Evolutionary conservation across 2,113 vertebrate species (phyloP).

Genomic region (Osmerus mordax): DNA sequence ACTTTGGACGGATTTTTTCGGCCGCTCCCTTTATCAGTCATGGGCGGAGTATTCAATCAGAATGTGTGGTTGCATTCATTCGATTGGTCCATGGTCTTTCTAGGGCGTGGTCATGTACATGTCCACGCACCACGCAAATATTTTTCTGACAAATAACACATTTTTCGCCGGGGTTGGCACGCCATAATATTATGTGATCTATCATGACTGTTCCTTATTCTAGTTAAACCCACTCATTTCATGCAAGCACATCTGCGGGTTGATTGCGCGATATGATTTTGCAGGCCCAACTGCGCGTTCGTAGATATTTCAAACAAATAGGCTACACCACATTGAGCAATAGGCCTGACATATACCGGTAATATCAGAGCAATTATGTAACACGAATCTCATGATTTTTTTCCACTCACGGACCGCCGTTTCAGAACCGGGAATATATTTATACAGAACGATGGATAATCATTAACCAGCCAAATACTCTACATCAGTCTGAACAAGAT

Average conservation of each 20-base stretch:
- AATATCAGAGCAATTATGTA: conserved; percentile 29
- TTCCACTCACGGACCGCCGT: conserved; percentile 11
- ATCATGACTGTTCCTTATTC: background rate
- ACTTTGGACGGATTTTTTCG: too few species aligned
- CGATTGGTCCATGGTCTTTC: conserved; percentile 31
- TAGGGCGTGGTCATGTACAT: conserved; percentile 22
- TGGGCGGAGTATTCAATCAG: conserved; percentile 30
- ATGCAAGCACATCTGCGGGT: background rate
- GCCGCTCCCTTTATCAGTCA: background rate
- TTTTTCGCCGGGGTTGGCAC: conserved; percentile 1
- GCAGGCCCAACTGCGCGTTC: background rate
- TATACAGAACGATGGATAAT: conserved; percentile 31
- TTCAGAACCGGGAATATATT: conserved; percentile 8
- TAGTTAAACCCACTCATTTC: background rate
- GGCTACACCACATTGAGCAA: background rate
- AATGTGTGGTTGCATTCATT: conserved; percentile 1
- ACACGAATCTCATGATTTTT: conserved; percentile 16
- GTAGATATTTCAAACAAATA: conserved; percentile 1
- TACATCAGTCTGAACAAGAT: conserved; percentile 12
- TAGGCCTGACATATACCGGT: background rate
- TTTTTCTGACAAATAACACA: conserved; percentile 36
- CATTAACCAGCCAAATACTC: background rate
- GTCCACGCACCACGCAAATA: conserved; percentile 11
- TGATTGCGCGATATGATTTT: background rate
- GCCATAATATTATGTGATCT: conserved; percentile 11